Evolutionary conservation across 2,113 vertebrate genomes (phyloP), one percentile per base, ranked within the genome.

Genomic region (Sander lucioperca): DNA sequence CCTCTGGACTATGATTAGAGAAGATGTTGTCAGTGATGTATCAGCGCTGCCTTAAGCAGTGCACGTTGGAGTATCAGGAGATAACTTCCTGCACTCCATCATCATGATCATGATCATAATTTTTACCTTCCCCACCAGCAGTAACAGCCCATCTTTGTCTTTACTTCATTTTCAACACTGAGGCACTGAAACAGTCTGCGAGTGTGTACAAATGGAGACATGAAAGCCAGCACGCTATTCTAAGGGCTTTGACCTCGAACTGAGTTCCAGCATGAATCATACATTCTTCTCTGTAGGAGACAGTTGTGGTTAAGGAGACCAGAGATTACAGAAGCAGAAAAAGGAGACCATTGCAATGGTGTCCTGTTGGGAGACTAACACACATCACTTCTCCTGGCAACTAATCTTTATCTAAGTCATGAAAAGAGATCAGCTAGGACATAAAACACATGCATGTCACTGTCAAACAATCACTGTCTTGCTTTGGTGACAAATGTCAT

Each of bases 281-380:
- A 74, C 72, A 76, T 75, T 83, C 69, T 79, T 82, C 50, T 82
- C 83, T n/a, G n/a, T 54, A 64, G 62, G 80, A 87, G 76, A 90
- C 59, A 48, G 36, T 18, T 8, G 69, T 16, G 63, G 56, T 57
- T 56, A 77, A 78, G 45, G 30, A 82, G 76, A 85, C 59, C 74
- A 64, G 10, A 63, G 68, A 77, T 59, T 6, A 66, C 47, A 77
- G 69, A 82, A 56, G 36, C 47, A 48, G 66, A 87, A 76, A 81
- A 79, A 73, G 30, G 82, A 79, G 75, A 43, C 50, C 25, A 89
- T 91, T 86, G 50, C 89, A 87, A 92, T 88, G 89, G 33, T 33
- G 33, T 33, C 33, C 43, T 39, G 25, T 48, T 23, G 25, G 57
- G 21, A 59, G 54, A 83, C 33, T 6, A 33, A 6, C 33, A 33